A percentile compares a stretch with the other conserved stretches of the same genome.
Conservation (phyloP, 2,797 vertebrate species). For the Phyllotis vaccarum region DNA sequence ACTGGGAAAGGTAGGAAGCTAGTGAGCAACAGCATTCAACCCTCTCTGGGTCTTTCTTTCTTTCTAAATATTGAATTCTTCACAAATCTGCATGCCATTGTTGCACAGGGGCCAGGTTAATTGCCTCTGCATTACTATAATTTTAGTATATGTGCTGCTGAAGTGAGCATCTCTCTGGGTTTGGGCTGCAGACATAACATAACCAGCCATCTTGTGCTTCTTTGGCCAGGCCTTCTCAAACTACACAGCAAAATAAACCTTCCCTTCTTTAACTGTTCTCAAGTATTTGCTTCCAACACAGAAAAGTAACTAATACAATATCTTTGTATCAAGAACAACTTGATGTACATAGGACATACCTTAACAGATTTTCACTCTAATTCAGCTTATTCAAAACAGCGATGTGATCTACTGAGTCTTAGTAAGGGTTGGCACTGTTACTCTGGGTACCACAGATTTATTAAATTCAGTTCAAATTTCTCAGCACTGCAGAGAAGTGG, state of each 20-base stretch:
- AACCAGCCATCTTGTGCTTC: background rate
- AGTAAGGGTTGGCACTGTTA: background rate
- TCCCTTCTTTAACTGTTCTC: background rate
- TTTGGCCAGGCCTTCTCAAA: background rate
- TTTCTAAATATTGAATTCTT: background rate
- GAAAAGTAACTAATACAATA: background rate
- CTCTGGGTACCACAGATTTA: background rate
- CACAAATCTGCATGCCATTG: background rate
- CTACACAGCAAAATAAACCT: background rate
- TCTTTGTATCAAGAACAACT: background rate
- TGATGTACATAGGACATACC: background rate
- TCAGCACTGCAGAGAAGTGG: background rate
- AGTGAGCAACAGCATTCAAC: too few species aligned
- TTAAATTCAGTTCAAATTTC: background rate
- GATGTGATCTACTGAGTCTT: background rate
- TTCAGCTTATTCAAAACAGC: slow-evolving; percentile 39
- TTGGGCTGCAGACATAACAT: too few species aligned
- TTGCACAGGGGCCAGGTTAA: background rate
- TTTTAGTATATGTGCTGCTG: background rate
- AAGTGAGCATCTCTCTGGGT: background rate
- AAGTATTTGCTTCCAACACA: background rate
- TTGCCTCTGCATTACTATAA: background rate
- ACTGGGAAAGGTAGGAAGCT: background rate
- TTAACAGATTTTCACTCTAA: background rate
- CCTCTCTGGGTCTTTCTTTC: background rate